These are phyloP conservation scores for Augochlorella aurata DNA, from an alignment of 2,888 invertebrate species.

Conservation along the genomic window DNA sequence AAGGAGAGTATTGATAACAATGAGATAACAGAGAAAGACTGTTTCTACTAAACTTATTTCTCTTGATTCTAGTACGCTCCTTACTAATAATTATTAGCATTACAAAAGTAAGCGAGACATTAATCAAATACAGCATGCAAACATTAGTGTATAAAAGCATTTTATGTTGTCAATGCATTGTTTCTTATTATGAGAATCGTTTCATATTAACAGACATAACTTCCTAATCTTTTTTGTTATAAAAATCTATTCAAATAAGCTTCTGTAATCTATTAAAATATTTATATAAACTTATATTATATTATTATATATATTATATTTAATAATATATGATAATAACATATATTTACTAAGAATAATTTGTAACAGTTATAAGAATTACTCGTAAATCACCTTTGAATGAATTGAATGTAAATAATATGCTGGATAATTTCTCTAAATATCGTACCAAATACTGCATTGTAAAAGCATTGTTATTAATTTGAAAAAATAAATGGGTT, in stretches of 20 bases:
- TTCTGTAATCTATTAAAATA: slow-evolving; percentile 19
- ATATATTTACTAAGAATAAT: background rate
- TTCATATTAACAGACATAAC: slow-evolving; percentile 7
- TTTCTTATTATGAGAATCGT: slow-evolving; percentile 23
- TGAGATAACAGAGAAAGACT: slow-evolving; percentile 60
- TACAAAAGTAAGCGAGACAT: slow-evolving; percentile 62
- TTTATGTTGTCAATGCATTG: slow-evolving; percentile 35
- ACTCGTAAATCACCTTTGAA: slow-evolving; percentile 51
- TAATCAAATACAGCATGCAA: slow-evolving; percentile 61
- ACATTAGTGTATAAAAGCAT: slow-evolving; percentile 54
- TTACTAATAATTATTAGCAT: slow-evolving; percentile 53
- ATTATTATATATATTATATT: background rate
- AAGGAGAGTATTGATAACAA: slow-evolving; percentile 64
- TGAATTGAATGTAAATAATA: slow-evolving; percentile 24
- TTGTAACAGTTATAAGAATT: slow-evolving; percentile 21
- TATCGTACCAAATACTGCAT: background rate
- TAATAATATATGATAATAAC: background rate
- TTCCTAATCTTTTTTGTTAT: slow-evolving; percentile 4
- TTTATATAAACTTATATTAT: slow-evolving; percentile 9
- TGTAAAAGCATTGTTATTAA: background rate
- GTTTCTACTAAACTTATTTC: slow-evolving; percentile 58
- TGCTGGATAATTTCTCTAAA: slow-evolving; percentile 28
- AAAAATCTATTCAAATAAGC: slow-evolving; percentile 13
- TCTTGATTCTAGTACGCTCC: slow-evolving; percentile 62
- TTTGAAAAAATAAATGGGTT: background rate